Percentiles rank a stretch among this genome's conserved stretches.
Conservation (phyloP, 2,797 vertebrate species). For the Eurystomus glaucurus region DNA sequence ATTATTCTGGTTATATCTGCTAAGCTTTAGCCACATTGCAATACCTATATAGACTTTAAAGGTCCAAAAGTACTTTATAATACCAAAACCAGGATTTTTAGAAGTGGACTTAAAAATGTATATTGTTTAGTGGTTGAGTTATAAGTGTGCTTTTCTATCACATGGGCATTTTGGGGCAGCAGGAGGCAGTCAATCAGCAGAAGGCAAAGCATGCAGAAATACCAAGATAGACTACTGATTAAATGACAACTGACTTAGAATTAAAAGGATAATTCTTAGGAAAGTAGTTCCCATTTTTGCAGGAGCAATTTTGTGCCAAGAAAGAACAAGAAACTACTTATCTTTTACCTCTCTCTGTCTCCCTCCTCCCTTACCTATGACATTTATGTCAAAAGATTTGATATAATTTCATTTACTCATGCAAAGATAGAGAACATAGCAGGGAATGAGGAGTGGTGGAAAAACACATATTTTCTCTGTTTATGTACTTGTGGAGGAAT, state of each 20-base stretch:
- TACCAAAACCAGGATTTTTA: neutral
- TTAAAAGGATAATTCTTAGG: neutral
- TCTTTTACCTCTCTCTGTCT: neutral
- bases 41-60: neutral
- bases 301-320: neutral
- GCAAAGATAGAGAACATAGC: neutral
- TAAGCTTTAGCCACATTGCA: neutral
- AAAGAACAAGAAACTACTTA: neutral
- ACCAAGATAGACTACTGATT: neutral
- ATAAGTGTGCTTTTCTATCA: neutral
- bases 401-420: neutral
- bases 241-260: neutral
- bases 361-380: neutral
- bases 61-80: neutral
- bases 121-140: neutral
- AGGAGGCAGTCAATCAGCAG: neutral
- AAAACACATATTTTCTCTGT: neutral
- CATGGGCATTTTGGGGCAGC: neutral
- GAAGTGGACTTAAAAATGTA: neutral
- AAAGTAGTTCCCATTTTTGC: neutral
- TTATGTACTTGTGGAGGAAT: neutral
- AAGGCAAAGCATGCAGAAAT: neutral
- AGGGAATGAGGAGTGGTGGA: neutral
- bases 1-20: neutral
- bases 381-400: neutral